Evolutionary conservation across 2,888 invertebrate species (phyloP).

Genomic region (Leptura quadrifasciata): DNA sequence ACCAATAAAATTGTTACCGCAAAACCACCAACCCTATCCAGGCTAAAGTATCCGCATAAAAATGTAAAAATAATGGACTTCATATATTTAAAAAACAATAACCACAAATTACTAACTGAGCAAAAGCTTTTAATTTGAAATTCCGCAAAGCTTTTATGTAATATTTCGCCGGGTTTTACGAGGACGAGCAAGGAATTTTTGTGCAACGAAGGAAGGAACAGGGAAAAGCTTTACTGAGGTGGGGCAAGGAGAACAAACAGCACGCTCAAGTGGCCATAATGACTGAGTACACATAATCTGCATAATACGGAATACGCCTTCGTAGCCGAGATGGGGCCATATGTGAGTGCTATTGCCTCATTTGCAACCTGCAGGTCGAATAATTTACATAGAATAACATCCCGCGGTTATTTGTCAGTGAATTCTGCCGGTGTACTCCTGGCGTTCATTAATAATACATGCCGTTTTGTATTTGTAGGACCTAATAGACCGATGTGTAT

Average conservation of each 20-base stretch:
- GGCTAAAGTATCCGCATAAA: slow-evolving; percentile 49
- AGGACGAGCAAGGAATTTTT: slow-evolving; percentile 41
- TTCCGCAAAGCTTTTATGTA: slow-evolving; percentile 48
- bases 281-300: slow-evolving; percentile 73
- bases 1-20: slow-evolving; percentile 54
- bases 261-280: slow-evolving; percentile 72
- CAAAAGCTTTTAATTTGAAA: slow-evolving; percentile 54
- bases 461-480: slow-evolving; percentile 48
- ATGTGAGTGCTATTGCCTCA: slow-evolving; percentile 68
- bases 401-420: slow-evolving; percentile 67
- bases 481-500: slow-evolving; percentile 35
- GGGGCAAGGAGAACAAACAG: slow-evolving; percentile 66
- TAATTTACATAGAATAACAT: slow-evolving; percentile 72
- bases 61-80: slow-evolving; percentile 57
- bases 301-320: slow-evolving; percentile 67
- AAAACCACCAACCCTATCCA: slow-evolving; percentile 52
- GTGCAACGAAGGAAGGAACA: slow-evolving; percentile 40
- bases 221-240: slow-evolving; percentile 40
- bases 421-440: slow-evolving; percentile 50
- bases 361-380: slow-evolving; percentile 72
- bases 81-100: slow-evolving; percentile 58
- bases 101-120: slow-evolving; percentile 55
- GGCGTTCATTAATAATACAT: slow-evolving; percentile 59
- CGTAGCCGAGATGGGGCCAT: slow-evolving; percentile 58
- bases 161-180: slow-evolving; percentile 46